Conservation (phyloP, 2,888 invertebrate genomes). For the Thecocarcelia acutangulata region DNA sequence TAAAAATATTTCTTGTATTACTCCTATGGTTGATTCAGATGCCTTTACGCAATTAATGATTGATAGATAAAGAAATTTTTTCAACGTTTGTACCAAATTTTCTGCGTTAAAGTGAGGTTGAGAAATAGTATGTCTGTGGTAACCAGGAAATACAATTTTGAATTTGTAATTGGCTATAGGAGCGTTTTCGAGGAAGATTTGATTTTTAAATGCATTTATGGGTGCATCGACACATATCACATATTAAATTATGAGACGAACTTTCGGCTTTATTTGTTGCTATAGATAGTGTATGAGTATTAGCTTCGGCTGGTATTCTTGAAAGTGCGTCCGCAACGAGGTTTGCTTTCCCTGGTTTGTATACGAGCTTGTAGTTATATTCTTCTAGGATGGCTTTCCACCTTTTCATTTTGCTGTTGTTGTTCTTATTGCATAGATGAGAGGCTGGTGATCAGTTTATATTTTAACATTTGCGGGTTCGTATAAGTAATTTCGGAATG, state of each 20-base stretch:
- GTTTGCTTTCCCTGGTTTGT: constrained; percentile 19
- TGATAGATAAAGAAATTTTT: neutral
- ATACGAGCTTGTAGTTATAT: neutral
- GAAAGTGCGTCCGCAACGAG: constrained; percentile 55
- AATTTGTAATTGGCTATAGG: no score
- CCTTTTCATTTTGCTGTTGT: constrained; percentile 3
- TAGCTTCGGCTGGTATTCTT: constrained; percentile 17
- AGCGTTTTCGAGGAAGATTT: constrained; percentile 26
- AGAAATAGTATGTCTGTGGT: neutral
- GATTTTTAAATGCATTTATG: constrained; percentile 27
- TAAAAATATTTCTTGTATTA: constrained; percentile 12
- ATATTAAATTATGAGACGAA: neutral
- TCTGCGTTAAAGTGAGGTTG: neutral
- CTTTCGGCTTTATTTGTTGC: constrained; percentile 3
- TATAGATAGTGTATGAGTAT: constrained; percentile 1
- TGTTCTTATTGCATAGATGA: constrained; percentile 16
- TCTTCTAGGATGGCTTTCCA: constrained; percentile 46
- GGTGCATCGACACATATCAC: neutral
- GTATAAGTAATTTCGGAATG: constrained; percentile 32
- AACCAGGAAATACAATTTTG: no score
- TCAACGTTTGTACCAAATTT: neutral
- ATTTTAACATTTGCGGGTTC: constrained; percentile 13
- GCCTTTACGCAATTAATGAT: neutral
- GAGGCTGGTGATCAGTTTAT: neutral
- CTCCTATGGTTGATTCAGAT: neutral